Evolutionary conservation across 2,888 invertebrate species (phyloP), one percentile per base, ranked within the genome.

Genomic region (Aporophyla nigra): DNA sequence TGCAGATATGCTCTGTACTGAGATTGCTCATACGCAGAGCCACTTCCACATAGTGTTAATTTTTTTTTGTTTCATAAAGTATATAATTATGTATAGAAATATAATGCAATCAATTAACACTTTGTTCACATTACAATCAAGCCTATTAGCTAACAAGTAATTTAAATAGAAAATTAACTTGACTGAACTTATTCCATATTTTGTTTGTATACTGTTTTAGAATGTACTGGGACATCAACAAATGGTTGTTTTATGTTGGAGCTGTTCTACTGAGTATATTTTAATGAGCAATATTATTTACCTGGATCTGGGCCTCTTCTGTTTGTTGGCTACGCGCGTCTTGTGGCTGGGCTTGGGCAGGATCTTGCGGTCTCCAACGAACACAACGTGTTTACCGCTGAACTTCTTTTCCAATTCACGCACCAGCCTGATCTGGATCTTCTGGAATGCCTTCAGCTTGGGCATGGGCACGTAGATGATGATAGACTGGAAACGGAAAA

Each of bases 381-480:
- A 99, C 87, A 99, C 99, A 19, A 99, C 99, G 94, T 99, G 99
- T 95, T 99, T 99, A 84, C 99, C 99, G 91, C 99, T 99, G 97
- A 99, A 99, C 94, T 99, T 99, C 98, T 99, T 99, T 95, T 99
- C 99, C 92, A 99, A 97, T 95, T 99, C 99, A 90, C 99, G 98
- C 65, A 99, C 99, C 91, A 99, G 97, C 88, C 99, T 98, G 86
- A 98, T 98, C 96, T 99, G 99, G 89, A 99, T 98, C 96, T 99
- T 99, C 97, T 99, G 99, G 97, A 99, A 99, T 80, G 98, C 98
- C 96, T 98, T 99, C 96, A 99, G 97, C 96, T 99, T 99, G 83
- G 99, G 99, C 97, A 99, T 99, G 82, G 99, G 99, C 91, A 99
- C 99, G 94, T 99, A 99, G 96, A 99, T 99, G 93, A 99, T 99